phyloP scores from a whole-genome alignment of 2,113 vertebrate species.

The Ovibos moschatus region DNA sequence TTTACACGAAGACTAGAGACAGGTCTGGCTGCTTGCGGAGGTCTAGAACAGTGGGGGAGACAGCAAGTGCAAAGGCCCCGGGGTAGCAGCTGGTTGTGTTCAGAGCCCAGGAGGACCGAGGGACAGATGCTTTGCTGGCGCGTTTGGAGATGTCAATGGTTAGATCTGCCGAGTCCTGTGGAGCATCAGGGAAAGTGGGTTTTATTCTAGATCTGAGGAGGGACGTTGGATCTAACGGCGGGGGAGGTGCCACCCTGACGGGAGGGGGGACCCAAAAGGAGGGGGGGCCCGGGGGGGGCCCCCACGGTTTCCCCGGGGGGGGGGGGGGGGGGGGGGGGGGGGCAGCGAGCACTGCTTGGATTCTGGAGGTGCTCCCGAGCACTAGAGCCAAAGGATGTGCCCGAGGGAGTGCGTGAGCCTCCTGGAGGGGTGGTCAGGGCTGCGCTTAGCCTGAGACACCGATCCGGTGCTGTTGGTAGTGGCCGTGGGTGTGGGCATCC shows the following conservation, averaged over 20 bases:
- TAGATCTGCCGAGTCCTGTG: too few relatives aligned
- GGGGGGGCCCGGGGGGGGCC: too few relatives aligned
- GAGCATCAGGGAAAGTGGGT: too few relatives aligned
- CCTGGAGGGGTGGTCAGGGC: not conserved
- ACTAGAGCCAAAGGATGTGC: accelerated
- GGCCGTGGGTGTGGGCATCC: too few relatives aligned
- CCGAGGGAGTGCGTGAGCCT: accelerated
- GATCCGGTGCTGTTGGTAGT: accelerated
- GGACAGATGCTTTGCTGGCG: not conserved
- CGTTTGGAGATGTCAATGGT: not conserved
- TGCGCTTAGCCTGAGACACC: accelerated
- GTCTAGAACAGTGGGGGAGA: not conserved
- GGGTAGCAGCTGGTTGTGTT: accelerated
- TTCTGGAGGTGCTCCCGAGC: not conserved
- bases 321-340: not conserved
- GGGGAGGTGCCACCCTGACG: not conserved
- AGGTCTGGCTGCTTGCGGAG: accelerated
- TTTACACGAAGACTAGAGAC: not conserved
- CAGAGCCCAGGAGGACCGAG: too few relatives aligned
- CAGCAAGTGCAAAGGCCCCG: not conserved
- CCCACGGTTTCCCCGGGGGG: too few relatives aligned
- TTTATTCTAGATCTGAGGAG: not conserved
- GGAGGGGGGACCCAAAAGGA: too few relatives aligned
- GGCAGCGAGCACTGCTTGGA: accelerated
- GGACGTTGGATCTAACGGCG: accelerated